phyloP scores from a whole-genome alignment of 1,140 invertebrate genomes.

The Sminthurinus signatus region DNA sequence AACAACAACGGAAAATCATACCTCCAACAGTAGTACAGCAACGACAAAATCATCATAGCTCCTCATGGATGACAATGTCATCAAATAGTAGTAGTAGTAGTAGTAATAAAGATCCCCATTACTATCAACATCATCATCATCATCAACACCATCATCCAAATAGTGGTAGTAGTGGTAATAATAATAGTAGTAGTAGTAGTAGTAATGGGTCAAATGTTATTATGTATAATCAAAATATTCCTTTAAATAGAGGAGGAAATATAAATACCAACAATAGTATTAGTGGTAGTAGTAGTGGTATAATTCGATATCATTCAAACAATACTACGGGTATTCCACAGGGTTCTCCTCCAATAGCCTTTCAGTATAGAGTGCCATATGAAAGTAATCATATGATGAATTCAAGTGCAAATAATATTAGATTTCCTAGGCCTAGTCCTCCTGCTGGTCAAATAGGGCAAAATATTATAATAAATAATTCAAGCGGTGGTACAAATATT shows the following conservation, averaged over 20 bases:
- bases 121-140: not conserved
- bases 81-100: not conserved
- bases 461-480: too few species aligned
- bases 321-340: not conserved
- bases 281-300: not conserved
- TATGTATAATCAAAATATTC: not conserved
- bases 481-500: too few species aligned
- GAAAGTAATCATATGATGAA: not conserved
- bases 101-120: not conserved
- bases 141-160: not conserved
- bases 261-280: too few species aligned
- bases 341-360: not conserved
- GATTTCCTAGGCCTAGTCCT: too few species aligned
- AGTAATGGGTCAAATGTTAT: not conserved
- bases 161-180: not conserved
- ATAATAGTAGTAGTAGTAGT: constrained; percentile 1
- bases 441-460: too few species aligned
- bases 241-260: not conserved
- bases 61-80: constrained; percentile 1
- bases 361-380: not conserved
- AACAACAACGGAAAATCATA: not conserved
- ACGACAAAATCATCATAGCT: not conserved
- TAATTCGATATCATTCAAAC: not conserved
- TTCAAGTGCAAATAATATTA: not conserved
- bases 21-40: not conserved